These are phyloP conservation scores for Thripadectes ignobilis DNA, from an alignment of 2,797 vertebrate genomes.

Conservation along the genomic window DNA sequence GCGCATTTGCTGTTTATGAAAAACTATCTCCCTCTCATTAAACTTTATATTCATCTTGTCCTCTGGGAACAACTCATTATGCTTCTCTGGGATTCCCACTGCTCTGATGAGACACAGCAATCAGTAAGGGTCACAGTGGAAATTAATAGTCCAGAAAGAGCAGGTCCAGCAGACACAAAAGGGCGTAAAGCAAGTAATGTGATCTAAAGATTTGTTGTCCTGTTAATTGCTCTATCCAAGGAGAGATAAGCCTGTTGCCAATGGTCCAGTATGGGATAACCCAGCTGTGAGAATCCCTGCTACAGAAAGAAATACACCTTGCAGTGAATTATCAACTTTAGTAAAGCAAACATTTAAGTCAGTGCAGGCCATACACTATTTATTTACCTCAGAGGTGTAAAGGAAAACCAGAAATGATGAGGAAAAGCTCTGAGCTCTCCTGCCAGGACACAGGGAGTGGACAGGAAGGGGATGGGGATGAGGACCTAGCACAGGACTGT, in stretches of 20 bases:
- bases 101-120: constrained; percentile 23
- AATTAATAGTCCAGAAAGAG: constrained; percentile 47
- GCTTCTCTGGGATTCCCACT: neutral
- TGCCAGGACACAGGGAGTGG: neutral
- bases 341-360: neutral
- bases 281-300: neutral
- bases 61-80: constrained; percentile 45
- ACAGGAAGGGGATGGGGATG: neutral
- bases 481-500: neutral
- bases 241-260: neutral
- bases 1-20: neutral
- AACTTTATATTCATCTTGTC: constrained; percentile 49
- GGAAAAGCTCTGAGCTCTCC: neutral
- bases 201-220: constrained; percentile 24
- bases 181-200: constrained; percentile 15
- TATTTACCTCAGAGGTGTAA: neutral
- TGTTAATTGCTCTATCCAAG: neutral
- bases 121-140: constrained; percentile 25
- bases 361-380: neutral
- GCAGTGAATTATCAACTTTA: neutral
- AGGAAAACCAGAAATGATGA: neutral
- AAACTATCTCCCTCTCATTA: constrained; percentile 62
- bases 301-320: neutral
- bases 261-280: neutral
- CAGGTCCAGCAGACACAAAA: constrained; percentile 12